Base-by-base conservation (phyloP, 2,113 vertebrate species). In the Lipophrys pholis region DNA sequence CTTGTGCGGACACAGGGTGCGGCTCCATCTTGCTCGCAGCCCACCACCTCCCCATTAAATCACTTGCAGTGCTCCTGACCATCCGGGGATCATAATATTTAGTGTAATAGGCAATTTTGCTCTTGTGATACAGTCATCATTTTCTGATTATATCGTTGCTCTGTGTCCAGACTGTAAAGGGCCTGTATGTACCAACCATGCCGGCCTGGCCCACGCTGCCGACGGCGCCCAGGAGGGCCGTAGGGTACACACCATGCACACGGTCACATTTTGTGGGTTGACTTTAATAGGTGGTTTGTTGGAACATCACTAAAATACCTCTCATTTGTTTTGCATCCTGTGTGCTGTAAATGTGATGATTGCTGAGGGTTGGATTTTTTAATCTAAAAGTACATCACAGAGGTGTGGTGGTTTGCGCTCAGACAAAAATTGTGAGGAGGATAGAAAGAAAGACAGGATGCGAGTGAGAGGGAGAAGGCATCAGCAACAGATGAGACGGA, bases 401-500 rank as follows among this genome's bases (percentile, higher is more conserved):
- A 81, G 80, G 66, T 60, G 76, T 72, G 74, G 69, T 35, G 0
- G 57, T n/a, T n/a, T n/a, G n/a, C n/a, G n/a, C n/a, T n/a, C n/a
- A n/a, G n/a, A n/a, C n/a, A n/a, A n/a, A n/a, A n/a, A n/a, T n/a
- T n/a, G n/a, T n/a, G 11, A 56, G 35, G 15, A 43, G 35, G 5
- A 43, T 42, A 59, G 5, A 40, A 42, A 41, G 11, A n/a, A 58
- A 36, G 39, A 12, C 7, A 35, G 71, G 73, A 79, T 8, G 21
- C 21, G 21, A 62, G 8, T 6, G 76, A 80, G 73, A 67, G 53
- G 49, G 64, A 50, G 53, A 71, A 73, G 42, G 51, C 52, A 62
- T 76, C 73, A 72, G 80, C 71, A 57, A 70, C 66, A 88, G 78
- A 73, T 81, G 84, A 83, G 41, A 80, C 1, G 21, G 72, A 61